Evolutionary conservation across 2,113 vertebrate genomes (phyloP), one percentile per base, ranked within the genome.

Genomic region (Naja naja): DNA sequence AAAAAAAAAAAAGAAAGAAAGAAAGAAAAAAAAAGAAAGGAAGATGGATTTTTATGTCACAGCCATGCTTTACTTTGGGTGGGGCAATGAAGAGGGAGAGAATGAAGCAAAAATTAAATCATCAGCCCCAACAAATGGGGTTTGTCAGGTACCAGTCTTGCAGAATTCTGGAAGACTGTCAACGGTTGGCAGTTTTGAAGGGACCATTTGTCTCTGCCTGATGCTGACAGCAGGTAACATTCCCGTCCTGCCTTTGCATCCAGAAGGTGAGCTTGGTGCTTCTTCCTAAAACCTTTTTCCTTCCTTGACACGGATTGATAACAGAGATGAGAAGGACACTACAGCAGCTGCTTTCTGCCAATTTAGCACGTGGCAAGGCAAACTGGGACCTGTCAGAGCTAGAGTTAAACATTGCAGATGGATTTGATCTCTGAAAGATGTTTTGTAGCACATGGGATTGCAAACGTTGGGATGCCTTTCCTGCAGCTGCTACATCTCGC

Each of bases 91-190:
- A 69, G 30, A 69, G 64, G 30, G 64, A 69, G 64, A 34, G 96
- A 97, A 96, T 93, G 93, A 96, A 97, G 11, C 27, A 93, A 94
- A 93, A 87, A 94, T 87, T 94, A 93, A 96, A 96, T 97, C 97
- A 96, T 95, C 96, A 94, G 90, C 56, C 60, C 94, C 95, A 95
- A 94, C 96, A 97, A 98, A 96, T 90, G 95, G 93, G 89, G 95
- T 92, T 95, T 97, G 92, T 97, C 95, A 96, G 89, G 81, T 96
- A 92, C 93, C 93, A 95, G 94, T 92, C 93, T 91, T 93, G 53
- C 47, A 89, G 94, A 96, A 94, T 92, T 95, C 91, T 91, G 91
- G 95, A 95, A 96, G 95, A 91, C 94, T 95, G 96, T 95, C 88
- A 96, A 54, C 89, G 87, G 81, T 92, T 88, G 92, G 89, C 56